These are phyloP conservation scores for Agrypnia vestita DNA, from an alignment of 1,140 invertebrate species.

Conservation along the genomic window DNA sequence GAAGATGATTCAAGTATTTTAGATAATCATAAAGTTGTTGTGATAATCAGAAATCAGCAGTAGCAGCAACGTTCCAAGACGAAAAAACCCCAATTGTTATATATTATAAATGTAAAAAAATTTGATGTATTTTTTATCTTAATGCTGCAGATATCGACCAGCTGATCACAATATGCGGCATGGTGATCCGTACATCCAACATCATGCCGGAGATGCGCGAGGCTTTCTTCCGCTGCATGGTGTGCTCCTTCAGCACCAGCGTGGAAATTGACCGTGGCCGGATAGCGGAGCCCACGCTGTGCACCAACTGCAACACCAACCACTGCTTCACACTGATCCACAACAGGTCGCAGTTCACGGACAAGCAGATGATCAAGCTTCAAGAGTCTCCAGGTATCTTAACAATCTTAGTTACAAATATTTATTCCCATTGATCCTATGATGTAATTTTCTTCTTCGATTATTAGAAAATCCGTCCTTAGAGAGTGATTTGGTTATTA, in stretches of 20 bases:
- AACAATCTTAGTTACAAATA: too few relatives aligned
- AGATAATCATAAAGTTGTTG: too few relatives aligned
- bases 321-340: slow-evolving; percentile 95
- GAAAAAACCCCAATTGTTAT: too few relatives aligned
- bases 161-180: slow-evolving; percentile 95
- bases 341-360: slow-evolving; percentile 96
- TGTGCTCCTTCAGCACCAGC: slow-evolving; percentile 86
- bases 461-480: too few relatives aligned
- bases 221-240: slow-evolving; percentile 96
- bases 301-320: slow-evolving; percentile 94
- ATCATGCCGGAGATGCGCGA: slow-evolving; percentile 98
- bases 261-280: slow-evolving; percentile 95
- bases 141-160: slow-evolving; percentile 93
- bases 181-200: slow-evolving; percentile 97
- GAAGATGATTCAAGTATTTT: too few relatives aligned
- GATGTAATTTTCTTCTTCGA: too few relatives aligned
- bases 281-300: slow-evolving; percentile 95
- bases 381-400: slow-evolving; percentile 94
- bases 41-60: too few relatives aligned
- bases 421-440: too few relatives aligned
- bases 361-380: slow-evolving; percentile 98
- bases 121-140: not conserved
- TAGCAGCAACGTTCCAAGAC: too few relatives aligned
- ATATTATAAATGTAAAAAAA: slow-evolving; percentile 13
- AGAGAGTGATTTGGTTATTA: too few relatives aligned